Evolutionary conservation across 2,888 invertebrate species (phyloP), one percentile per base, ranked within the genome.

Genomic region (Cartodere bifasciata): DNA sequence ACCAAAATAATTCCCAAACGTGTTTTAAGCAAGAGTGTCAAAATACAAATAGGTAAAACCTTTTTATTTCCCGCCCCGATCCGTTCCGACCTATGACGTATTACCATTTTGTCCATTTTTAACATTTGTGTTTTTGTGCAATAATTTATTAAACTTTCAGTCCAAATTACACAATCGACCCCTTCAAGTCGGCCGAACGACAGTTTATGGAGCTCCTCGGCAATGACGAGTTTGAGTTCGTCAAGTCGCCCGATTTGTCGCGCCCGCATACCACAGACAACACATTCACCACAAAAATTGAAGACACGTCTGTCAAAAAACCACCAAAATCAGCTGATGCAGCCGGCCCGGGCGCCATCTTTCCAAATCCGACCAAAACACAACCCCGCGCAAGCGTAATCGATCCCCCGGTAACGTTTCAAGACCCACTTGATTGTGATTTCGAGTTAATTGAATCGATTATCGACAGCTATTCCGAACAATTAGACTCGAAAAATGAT

Each of bases 171-270:
- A n/a, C n/a, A n/a, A n/a, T n/a, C 60, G 79, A 85, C 58, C 85
- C 85, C 29, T 84, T 81, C 59, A 61, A 73, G 43, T 73, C 76
- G 42, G 85, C 85, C 27, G 81, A 84, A 61, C 75, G 75, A 41
- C 85, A 86, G 62, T 72, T 85, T 64, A 75, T 78, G 60, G 83
- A 85, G 52, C 68, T 86, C 17, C 73, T 84, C 61, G 75, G 76
- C 29, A 71, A 75, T 36, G 74, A 75, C 43, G 70, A 72, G 32
- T 56, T 63, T 43, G 59, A 58, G 38, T 54, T 58, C 23, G 57
- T 58, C 28, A 47, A 52, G 13, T 47, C 51, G 14, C 44, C 49
- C 2, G 12, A 34, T 26, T 35, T 48, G 20, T 31, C 40, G 42
- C 62, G 40, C 46, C 64, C 50, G 56, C 65, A 61, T 60, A 67